Conservation (phyloP, 2,113 vertebrate species). For the Thunnus maccoyii region DNA sequence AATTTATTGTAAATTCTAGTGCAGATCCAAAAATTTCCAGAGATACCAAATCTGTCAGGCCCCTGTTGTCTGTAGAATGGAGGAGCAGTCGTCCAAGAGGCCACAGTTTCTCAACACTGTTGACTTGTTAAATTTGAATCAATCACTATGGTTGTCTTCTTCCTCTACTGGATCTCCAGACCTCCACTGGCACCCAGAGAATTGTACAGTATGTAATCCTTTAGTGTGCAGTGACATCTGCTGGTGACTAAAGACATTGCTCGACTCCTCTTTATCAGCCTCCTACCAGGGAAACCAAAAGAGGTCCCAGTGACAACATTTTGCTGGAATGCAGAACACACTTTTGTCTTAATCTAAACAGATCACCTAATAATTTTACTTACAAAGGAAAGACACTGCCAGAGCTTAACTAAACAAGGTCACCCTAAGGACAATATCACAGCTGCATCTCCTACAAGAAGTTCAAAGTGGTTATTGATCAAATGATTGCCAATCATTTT, state of each 20-base stretch:
- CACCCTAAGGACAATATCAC: background rate
- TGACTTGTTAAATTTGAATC: background rate
- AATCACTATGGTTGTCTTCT: background rate
- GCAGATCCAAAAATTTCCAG: too few species aligned
- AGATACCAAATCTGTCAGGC: too few species aligned
- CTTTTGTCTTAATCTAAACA: background rate
- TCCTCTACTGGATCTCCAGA: background rate
- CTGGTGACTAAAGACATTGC: slow-evolving; percentile 32
- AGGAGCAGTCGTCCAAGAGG: background rate
- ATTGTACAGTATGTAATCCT: background rate
- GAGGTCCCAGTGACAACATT: background rate
- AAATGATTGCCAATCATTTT: too few species aligned
- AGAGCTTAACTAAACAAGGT: background rate
- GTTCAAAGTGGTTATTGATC: too few species aligned
- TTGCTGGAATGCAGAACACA: background rate
- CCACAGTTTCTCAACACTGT: background rate
- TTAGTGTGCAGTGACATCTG: slow-evolving; percentile 60
- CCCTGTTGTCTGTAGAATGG: background rate
- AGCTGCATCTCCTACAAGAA: background rate
- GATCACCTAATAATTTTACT: background rate
- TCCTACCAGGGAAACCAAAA: background rate
- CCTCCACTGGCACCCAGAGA: background rate
- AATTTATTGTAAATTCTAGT: too few species aligned
- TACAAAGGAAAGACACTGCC: background rate
- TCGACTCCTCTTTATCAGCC: background rate